Evolutionary conservation across 2,888 invertebrate genomes (phyloP), one percentile per base, ranked within the genome.

Genomic region (Ophion slaviceki): DNA sequence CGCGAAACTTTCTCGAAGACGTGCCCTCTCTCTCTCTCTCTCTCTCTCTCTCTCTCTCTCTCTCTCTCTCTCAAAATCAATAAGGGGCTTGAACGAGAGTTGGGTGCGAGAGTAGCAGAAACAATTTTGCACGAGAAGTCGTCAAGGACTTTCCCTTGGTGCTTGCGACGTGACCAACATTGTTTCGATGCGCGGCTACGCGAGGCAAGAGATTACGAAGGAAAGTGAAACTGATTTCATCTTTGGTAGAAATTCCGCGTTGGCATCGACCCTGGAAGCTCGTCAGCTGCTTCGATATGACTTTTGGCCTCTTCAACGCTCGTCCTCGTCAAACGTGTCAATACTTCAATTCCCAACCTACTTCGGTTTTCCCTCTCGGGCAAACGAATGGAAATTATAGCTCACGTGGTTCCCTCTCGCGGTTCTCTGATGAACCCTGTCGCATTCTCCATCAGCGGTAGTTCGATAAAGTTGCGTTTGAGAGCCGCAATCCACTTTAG

Each of bases 381-480:
- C 14, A 17, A 53, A 53, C 17, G 17, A 53, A 53, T 53, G 53
- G 17, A 53, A 53, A 53, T 53, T 53, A 53, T 5, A 14, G 14
- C 53, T 53, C 17, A 5, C 10, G 28, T 67, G 75, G 64, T 53
- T 70, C 64, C 62, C 17, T 75, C 68, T 77, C 76, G 70, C 66
- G 61, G 62, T 61, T 77, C 66, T 76, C 76, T 28, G 71, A 57
- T 72, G 47, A 80, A 77, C 72, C 62, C 64, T 53, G 61, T 62
- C 80, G 84, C 61, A 62, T 72, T 77, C 80, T 77, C 77, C 84
- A 80, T 84, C 74, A 80, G 67, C 24, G 72, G 32, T 40, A 77
- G 80, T 80, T 80, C 72, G 77, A 77, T 72, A 74, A 84, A 84
- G 84, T 84, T 80, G 71, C 17, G 53, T 14, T 77, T 80, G 72